Conservation (phyloP, 2,797 vertebrate genomes). For the Harpagifer antarcticus region DNA sequence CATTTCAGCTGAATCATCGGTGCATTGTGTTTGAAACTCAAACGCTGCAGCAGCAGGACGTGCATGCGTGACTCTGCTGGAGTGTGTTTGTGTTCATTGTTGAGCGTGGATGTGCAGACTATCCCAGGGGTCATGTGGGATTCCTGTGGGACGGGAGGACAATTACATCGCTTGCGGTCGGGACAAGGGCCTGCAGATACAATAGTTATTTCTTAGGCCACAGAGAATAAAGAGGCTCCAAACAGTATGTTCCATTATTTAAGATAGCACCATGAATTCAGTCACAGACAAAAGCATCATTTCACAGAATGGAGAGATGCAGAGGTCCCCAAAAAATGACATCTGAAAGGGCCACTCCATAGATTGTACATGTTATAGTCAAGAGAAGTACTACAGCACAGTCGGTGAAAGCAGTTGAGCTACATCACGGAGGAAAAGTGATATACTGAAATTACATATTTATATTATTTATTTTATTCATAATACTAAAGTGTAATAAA, state of each 20-base stretch:
- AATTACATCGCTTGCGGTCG: no score
- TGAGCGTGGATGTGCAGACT: not conserved
- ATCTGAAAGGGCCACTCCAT: not conserved
- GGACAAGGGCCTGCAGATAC: not conserved
- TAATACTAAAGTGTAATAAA: no score
- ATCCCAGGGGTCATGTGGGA: not conserved
- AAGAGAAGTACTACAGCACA: not conserved
- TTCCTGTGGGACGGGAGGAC: no score
- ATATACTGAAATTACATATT: no score
- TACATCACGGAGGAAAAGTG: not conserved
- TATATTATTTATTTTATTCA: not conserved
- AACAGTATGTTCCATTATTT: not conserved
- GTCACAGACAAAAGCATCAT: not conserved
- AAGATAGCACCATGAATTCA: not conserved
- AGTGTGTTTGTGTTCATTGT: not conserved
- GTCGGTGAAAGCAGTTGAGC: not conserved
- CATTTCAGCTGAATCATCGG: slow-evolving; percentile 55
- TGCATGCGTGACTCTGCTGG: not conserved
- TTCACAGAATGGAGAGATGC: not conserved
- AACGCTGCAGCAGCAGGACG: not conserved
- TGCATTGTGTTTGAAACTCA: slow-evolving; percentile 50
- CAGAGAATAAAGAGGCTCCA: not conserved
- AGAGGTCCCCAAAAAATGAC: not conserved
- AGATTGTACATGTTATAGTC: not conserved
- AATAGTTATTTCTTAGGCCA: not conserved